phyloP scores from a whole-genome alignment of 2,797 vertebrate species.

The Pangasius krempfi region DNA sequence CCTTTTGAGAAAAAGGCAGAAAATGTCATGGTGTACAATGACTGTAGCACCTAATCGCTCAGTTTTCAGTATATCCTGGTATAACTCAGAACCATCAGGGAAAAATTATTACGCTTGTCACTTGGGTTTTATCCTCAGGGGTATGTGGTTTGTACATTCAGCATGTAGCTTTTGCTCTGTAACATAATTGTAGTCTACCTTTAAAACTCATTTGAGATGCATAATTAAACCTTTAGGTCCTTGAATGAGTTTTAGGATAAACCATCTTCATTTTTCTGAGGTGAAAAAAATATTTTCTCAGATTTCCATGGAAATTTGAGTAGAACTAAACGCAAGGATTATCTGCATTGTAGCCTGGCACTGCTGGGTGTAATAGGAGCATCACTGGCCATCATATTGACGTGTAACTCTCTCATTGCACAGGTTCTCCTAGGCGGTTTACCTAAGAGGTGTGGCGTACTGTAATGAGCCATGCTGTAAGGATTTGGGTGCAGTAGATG shows the following conservation, averaged over 20 bases:
- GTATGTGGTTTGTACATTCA: neutral
- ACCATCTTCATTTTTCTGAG: neutral
- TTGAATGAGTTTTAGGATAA: neutral
- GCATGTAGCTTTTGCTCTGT: neutral
- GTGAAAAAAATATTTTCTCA: neutral
- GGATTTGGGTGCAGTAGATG: neutral
- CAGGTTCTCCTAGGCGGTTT: neutral
- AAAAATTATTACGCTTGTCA: too few relatives aligned
- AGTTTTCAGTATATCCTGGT: neutral
- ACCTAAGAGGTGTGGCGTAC: conserved; percentile 31
- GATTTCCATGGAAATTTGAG: too few relatives aligned
- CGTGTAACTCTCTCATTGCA: conserved; percentile 4
- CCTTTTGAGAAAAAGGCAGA: neutral
- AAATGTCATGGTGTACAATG: neutral
- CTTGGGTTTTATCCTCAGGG: neutral
- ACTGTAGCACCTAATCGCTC: neutral
- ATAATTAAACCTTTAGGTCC: neutral
- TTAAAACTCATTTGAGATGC: neutral
- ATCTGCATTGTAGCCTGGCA: neutral
- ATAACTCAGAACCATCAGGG: neutral
- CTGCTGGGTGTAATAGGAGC: neutral
- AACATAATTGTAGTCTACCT: neutral
- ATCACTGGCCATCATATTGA: neutral
- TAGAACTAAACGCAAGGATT: neutral
- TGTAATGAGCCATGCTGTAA: neutral